phyloP scores from a whole-genome alignment of 2,113 vertebrate species.

The Mustela nigripes region DNA sequence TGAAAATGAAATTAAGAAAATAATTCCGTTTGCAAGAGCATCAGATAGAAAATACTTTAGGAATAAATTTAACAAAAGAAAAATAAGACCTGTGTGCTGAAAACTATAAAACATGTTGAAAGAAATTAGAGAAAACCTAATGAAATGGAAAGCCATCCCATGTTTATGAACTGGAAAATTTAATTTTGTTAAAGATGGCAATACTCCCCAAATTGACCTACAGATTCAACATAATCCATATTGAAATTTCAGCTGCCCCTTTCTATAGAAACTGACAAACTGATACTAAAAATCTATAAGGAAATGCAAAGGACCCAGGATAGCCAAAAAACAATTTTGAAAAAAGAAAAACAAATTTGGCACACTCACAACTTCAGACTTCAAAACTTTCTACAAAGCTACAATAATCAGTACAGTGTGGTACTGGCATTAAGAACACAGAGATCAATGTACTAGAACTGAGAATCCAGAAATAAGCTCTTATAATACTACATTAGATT shows the following conservation, averaged over 20 bases:
- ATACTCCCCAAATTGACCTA: not conserved
- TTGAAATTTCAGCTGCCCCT: not conserved
- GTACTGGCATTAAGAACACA: not conserved
- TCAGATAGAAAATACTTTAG: not conserved
- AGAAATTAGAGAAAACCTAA: not conserved
- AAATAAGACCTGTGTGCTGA: not conserved
- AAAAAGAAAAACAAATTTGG: not conserved
- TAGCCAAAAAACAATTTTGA: conserved; percentile 16
- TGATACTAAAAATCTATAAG: conserved; percentile 18
- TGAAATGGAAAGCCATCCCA: not conserved
- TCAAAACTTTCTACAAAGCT: conserved; percentile 11
- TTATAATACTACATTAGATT: not conserved
- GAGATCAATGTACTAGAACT: not conserved
- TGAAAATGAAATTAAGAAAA: conserved; percentile 17
- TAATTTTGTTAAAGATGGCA: not conserved
- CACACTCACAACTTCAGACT: not conserved
- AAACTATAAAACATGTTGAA: not conserved
- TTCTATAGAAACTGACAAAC: not conserved
- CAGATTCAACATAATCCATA: not conserved
- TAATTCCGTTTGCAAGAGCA: not conserved
- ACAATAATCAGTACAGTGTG: not conserved
- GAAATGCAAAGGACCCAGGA: not conserved
- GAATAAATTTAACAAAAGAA: not conserved
- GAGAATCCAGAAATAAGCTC: not conserved
- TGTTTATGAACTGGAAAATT: not conserved